Base-by-base conservation (phyloP, 2,797 vertebrate genomes). In the Threskiornis aethiopicus region DNA sequence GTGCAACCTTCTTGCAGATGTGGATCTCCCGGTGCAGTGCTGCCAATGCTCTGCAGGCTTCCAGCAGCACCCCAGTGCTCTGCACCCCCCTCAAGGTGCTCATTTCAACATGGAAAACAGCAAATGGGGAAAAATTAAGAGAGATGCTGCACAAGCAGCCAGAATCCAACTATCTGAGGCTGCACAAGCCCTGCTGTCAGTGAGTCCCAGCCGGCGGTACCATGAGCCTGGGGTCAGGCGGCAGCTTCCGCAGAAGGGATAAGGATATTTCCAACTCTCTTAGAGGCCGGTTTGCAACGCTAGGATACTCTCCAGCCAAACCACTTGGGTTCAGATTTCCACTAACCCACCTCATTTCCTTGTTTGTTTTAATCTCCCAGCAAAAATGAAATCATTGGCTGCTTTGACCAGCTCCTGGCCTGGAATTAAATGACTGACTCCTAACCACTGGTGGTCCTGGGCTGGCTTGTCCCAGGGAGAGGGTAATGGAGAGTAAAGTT, bases 1-100 rank as follows among this genome's bases (percentile, higher is more conserved):
- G 2, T 0, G 0, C 0, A 0, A 58, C 28, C 26, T 67, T 57
- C 37, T 41, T 54, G 20, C 44, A 33, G 62, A 10, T 5, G 1
- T 16, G 39, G 26, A 79, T 16, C 22, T 89, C 29, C 9, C 3
- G 1, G 9, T 21, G 20, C 22, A 22, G 24, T 52, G 10, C 37
- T 72, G n/a, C 54, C 21, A 8, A 26, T 24, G 2, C 29, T 59
- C 62, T 0, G 2, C 35, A 57, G 37, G 29, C 35, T 16, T 78
- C 29, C 59, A 41, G 41, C 62, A 84, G 51, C 22, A 6, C 5
- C 18, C 44, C 31, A 16, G 29, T 15, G 5, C 47, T 70, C 62
- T 22, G 41, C 42, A 59, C 5, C 18, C 8, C 5, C 17, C 16
- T 19, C 4, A 4, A 31, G 20, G 31, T 35, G 10, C 39, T 80